Evolutionary conservation across 1,140 invertebrate species (phyloP), one percentile per base, ranked within the genome.

Genomic region (Ooceraea biroi): DNA sequence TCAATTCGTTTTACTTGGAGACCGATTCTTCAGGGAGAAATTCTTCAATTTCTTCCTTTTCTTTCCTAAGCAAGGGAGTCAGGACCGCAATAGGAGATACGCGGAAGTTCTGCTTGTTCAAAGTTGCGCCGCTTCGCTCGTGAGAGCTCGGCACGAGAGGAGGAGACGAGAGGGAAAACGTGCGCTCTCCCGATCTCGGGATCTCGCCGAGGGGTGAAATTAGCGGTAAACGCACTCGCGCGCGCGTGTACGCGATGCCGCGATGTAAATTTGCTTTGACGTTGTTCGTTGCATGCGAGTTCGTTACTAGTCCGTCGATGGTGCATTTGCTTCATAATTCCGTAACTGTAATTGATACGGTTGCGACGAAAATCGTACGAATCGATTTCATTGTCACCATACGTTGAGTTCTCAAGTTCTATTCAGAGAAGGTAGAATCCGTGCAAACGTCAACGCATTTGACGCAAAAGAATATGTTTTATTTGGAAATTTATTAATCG

Each of bases 81-180:
- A n/a, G n/a, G 14, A 25, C 44, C 50, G 25, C 55, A 36, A 36
- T 0, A 25, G 19, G 25, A 57, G 17, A 19, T 12, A 17, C 5
- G 19, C 12, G 10, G 27, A 41, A 50, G 30, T 72, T 14, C 12
- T 22, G 0, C n/a, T 3, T 41, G 44, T 55, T 82, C 12, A 25
- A 69, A 61, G 46, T 27, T 69, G 61, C 77, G 73, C 41, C 73
- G 71, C 57, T 8, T 66, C 58, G 78, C 58, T 50, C 30, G 68
- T 52, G 52, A 58, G 10, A 44, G 63, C 50, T n/a, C 50, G 55
- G 27, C 50, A 30, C 12, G 58, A 52, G 19, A 12, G 65, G 66
- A 46, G 22, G 78, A 83, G 86, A 83, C 78, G 84, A 83, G 30
- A 19, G 57, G 78, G 57, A 63, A 83, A 88, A 66, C 87, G 61